Evolutionary conservation across 2,113 vertebrate genomes (phyloP), one percentile per base, ranked within the genome.

Genomic region (Neotoma lepida): DNA sequence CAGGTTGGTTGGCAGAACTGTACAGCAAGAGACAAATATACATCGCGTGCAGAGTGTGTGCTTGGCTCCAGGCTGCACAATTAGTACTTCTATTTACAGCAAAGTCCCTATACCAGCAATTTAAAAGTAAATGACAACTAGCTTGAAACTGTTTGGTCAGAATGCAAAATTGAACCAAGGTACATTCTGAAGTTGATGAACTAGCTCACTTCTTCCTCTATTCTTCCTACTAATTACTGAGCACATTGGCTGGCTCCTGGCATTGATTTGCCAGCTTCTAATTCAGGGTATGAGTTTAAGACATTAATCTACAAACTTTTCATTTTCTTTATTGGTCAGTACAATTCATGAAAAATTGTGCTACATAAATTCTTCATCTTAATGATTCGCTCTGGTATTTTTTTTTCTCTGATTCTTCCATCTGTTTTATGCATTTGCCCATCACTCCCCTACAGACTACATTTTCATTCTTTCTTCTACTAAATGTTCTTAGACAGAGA

Each of bases 21-120:
- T 71, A 64, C 66, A 95, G 80, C 33, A 78, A 91, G 97, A 91
- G 94, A 96, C 85, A 96, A 94, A 95, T 80, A 97, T 77, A 89
- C 90, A 84, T 94, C 95, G 71, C 61, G 8, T 70, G 87, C 71
- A 61, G 85, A 73, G 66, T 95, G 87, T 93, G 95, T 84, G 96
- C 88, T 95, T 95, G 94, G 95, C 95, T 97, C 93, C 70, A 90
- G 77, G 86, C 94, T 95, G 30, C 49, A 56, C 94, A 96, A 96
- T 97, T 96, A 97, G 91, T 87, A 91, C 88, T 97, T 97, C 97
- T 97, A 97, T 97, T 95, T 97, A 96, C 90, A 96, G 97, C 93
- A 95, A 90, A 94, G 77, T 95, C 86, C 95, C 94, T 70, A 88
- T 86, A 92, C 90, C 88, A 93, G 93, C 71, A 94, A 88, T 95